Evolutionary conservation across 2,113 vertebrate genomes (phyloP).

Genomic region (Entelurus aequoreus): DNA sequence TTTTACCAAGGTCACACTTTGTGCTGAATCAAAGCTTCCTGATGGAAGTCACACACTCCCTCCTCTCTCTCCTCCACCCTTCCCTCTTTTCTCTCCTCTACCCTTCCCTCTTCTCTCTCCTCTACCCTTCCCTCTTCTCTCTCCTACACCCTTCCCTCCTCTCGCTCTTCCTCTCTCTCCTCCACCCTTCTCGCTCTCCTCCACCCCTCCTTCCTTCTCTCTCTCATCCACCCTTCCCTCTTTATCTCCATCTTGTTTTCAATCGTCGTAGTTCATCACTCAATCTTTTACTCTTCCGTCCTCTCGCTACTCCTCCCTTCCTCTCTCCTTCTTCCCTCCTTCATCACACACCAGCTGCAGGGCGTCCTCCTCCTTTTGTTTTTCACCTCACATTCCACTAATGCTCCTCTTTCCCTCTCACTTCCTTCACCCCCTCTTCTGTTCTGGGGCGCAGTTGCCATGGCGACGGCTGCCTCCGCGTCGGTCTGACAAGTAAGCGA

Average conservation of each 20-base stretch:
- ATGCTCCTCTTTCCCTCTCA: not conserved
- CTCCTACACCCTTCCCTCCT: not conserved
- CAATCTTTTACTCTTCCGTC: not conserved
- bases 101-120: not conserved
- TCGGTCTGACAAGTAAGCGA: slow-evolving; percentile 62
- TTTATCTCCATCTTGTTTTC: too few relatives aligned
- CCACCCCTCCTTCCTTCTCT: not conserved
- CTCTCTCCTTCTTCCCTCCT: slow-evolving; percentile 16
- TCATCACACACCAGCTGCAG: slow-evolving; percentile 17
- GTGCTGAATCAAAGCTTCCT: slow-evolving; percentile 68
- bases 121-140: too few relatives aligned
- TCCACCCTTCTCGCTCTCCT: not conserved
- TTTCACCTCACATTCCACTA: slow-evolving; percentile 31
- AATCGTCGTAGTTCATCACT: too few relatives aligned
- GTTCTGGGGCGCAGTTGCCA: slow-evolving; percentile 70
- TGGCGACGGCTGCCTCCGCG: slow-evolving; percentile 70
- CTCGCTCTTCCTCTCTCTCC: not conserved
- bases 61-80: not conserved
- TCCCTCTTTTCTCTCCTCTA: not conserved
- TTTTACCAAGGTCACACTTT: slow-evolving; percentile 68
- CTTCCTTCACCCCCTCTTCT: slow-evolving; percentile 23
- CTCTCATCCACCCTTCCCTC: not conserved
- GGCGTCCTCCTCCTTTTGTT: slow-evolving; percentile 23
- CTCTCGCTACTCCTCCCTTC: slow-evolving; percentile 30
- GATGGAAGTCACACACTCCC: not conserved